These are phyloP conservation scores for Cydia splendana DNA, from an alignment of 1,140 invertebrate genomes.

Conservation along the genomic window DNA sequence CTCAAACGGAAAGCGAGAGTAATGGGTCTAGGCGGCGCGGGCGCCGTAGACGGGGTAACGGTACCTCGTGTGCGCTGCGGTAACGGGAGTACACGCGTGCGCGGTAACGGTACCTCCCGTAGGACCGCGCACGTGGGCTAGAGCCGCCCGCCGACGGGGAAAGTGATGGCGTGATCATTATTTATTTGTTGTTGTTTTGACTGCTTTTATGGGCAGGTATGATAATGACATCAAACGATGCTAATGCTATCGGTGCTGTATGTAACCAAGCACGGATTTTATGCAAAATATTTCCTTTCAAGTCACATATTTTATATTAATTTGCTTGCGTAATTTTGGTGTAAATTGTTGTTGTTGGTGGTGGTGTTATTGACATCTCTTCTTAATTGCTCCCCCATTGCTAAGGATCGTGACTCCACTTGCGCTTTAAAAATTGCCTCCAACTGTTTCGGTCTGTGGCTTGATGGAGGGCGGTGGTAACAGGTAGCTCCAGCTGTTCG, in stretches of 20 bases:
- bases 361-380: too few relatives aligned
- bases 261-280: too few relatives aligned
- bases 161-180: not conserved
- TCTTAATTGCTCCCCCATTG: too few relatives aligned
- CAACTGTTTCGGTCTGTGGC: too few relatives aligned
- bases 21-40: constrained; percentile 59
- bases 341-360: too few relatives aligned
- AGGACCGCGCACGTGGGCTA: constrained; percentile 32
- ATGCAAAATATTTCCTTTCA: too few relatives aligned
- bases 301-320: too few relatives aligned
- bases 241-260: not conserved
- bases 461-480: too few relatives aligned
- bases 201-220: not conserved
- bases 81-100: not conserved
- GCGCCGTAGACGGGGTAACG: constrained; percentile 54
- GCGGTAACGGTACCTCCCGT: constrained; percentile 46
- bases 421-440: too few relatives aligned
- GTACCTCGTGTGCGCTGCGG: constrained; percentile 49
- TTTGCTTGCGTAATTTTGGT: too few relatives aligned
- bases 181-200: not conserved
- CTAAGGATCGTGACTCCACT: too few relatives aligned
- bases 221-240: not conserved
- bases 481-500: too few relatives aligned
- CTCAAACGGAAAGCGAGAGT: constrained; percentile 71
- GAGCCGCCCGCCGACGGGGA: not conserved